Percentiles rank a stretch among this genome's conserved stretches.
Conservation (phyloP, 2,113 vertebrate species). For the Clupea harengus region DNA sequence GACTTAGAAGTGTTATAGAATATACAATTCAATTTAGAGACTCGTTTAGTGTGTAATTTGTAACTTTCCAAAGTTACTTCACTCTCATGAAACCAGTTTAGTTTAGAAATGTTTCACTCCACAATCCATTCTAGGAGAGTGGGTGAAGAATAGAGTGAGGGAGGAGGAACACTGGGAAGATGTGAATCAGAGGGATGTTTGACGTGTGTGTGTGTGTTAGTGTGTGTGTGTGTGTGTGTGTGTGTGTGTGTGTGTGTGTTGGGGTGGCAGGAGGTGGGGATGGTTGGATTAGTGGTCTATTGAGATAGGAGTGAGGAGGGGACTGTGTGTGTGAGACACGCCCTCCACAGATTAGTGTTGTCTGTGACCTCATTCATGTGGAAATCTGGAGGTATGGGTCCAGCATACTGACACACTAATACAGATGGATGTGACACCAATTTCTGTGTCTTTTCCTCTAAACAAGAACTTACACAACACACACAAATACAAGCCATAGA, state of each 20-base stretch:
- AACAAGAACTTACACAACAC: neutral
- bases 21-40: too few species aligned
- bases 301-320: slow-evolving; percentile 11
- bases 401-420: slow-evolving; percentile 9
- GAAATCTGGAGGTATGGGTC: neutral
- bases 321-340: slow-evolving; percentile 5
- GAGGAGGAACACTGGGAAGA: neutral
- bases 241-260: neutral
- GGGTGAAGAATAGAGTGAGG: neutral
- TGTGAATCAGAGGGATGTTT: neutral
- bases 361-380: slow-evolving; percentile 9
- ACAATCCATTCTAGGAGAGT: neutral
- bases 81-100: too few species aligned
- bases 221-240: neutral
- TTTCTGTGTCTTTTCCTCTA: neutral
- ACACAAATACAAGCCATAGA: neutral
- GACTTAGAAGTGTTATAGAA: too few species aligned
- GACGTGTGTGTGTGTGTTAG: neutral
- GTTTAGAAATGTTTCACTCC: too few species aligned
- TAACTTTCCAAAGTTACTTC: too few species aligned
- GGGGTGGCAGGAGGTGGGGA: neutral
- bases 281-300: slow-evolving; percentile 3
- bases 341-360: slow-evolving; percentile 1
- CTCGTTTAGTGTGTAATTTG: too few species aligned
- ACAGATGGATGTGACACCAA: neutral